phyloP scores from a whole-genome alignment of 2,797 vertebrate genomes.

The Pseudochaenichthys georgianus region DNA sequence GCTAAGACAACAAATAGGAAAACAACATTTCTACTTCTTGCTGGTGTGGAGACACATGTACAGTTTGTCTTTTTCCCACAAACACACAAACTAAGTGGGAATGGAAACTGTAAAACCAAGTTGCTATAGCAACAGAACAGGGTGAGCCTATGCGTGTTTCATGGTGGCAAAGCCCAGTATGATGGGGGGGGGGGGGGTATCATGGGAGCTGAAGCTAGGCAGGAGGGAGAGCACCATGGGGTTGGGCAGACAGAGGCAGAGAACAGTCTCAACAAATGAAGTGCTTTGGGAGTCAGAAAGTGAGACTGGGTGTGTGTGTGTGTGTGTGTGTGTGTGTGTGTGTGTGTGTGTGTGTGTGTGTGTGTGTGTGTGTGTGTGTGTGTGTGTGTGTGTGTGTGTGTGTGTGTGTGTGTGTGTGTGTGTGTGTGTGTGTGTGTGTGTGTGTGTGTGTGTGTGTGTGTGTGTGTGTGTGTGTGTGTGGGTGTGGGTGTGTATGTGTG shows the following conservation, averaged over 20 bases:
- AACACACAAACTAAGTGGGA: slow-evolving; percentile 58
- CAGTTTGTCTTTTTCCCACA: slow-evolving; percentile 45
- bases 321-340: too few relatives aligned
- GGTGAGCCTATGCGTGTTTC: slow-evolving; percentile 55
- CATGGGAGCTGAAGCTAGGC: slow-evolving; percentile 44
- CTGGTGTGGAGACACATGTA: slow-evolving; percentile 44
- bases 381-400: too few relatives aligned
- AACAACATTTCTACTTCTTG: slow-evolving; percentile 5
- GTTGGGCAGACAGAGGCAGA: slow-evolving; percentile 36
- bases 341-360: too few relatives aligned
- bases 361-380: too few relatives aligned
- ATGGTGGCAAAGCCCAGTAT: slow-evolving; percentile 55
- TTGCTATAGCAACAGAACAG: slow-evolving; percentile 80
- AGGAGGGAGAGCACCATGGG: slow-evolving; percentile 39
- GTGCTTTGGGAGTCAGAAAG: slow-evolving; percentile 2
- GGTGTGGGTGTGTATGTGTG: slow-evolving; percentile 9
- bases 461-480: too few relatives aligned
- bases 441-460: too few relatives aligned
- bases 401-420: too few relatives aligned
- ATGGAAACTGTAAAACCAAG: slow-evolving; percentile 57
- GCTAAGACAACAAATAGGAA: too few relatives aligned
- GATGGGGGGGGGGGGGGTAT: slow-evolving; percentile 8
- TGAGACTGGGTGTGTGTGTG: neutral
- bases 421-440: too few relatives aligned
- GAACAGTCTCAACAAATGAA: slow-evolving; percentile 6